Evolutionary conservation across 2,888 invertebrate genomes (phyloP), one percentile per base, ranked within the genome.

Genomic region (Sphaerophoria rueppellii): DNA sequence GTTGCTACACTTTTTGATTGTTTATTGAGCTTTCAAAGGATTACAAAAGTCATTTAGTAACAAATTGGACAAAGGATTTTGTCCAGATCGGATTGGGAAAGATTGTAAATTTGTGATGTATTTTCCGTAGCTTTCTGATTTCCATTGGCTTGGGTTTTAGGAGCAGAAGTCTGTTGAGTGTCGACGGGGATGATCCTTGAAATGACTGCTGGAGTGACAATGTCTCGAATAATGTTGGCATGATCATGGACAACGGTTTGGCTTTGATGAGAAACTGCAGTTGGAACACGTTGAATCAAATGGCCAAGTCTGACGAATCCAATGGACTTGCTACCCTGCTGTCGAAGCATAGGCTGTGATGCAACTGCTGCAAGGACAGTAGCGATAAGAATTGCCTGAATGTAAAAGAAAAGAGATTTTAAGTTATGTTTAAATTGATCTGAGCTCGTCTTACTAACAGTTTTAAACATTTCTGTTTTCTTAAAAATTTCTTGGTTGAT

Each of bases 201-300:
- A 52, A 86, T 57, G 5, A 79, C 58, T 9, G 73, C 86, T 35
- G 82, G 86, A 4, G 85, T 78, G 24, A 86, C 34, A 16, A 82
- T 63, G 70, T 80, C 89, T 9, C 81, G 81, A 7, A 91, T 85
- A 12, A 92, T 86, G 40, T 72, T 58, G 0, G 92, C 91, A 0
- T 91, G 90, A 5, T 91, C 89, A 60, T 90, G 92, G 11, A 92
- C 88, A 74, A 93, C 92, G 6, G 92, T 86, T 6, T 92, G 91
- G 50, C 92, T 91, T 86, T 93, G 93, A 73, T 93, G 93, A 11
- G 93, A 93, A 0, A 93, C 91, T 0, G 93, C 87, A 24, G 81
- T 77, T 67, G 14, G 91, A 90, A 92, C 91, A 48, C 86, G 80
- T 73, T 87, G 70, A 40, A 87, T 80, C 2, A 63, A 54, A 6